Base-by-base conservation (phyloP, 1,140 invertebrate species). In the Pseudomyrmex gracilis region DNA sequence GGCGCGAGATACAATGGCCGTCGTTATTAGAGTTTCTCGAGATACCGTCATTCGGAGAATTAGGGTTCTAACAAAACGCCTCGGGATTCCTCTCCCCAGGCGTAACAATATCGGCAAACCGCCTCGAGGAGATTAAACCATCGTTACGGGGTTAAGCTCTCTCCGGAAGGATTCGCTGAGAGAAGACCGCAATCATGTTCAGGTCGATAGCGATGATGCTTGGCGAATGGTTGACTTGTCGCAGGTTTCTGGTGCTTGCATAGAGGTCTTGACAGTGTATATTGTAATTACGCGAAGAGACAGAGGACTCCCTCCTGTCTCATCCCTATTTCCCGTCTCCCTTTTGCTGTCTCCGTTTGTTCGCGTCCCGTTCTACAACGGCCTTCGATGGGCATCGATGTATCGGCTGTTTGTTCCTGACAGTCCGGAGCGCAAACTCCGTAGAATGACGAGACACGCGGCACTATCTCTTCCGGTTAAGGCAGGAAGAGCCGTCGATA, bases 241-340 rank as follows among this genome's bases (percentile, higher is more conserved):
- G 74, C 74, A 73, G 49, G 82, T 90, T 63, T 68, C 66, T 47
- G 57, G 85, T n/a, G 74, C 47, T 58, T 67, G 76, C 78, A 86
- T 73, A 84, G 76, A 64, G 77, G 45, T 58, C 78, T 78, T 73
- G 77, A 85, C 86, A 89, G 87, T 89, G 88, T 87, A 86, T 86
- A 86, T 89, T 88, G 87, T 90, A 92, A 92, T 92, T 92, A 91
- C 86, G 90, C 82, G 34, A 47, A 77, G 80, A 20, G 83, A 90
- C 85, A 86, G 70, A 77, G 34, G 34, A n/a, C 49, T 51, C 76
- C 49, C 66, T 76, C 71, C 17, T 63, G 67, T 43, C 73, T 83
- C 66, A 77, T 74, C 58, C 53, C 63, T 85, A 73, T 70, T 20
- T 20, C 15, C 20, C 49, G 51, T 55, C 24, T 8, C 20, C 12